Base-by-base conservation (phyloP, 2,888 invertebrate genomes). In the Thymelicus sylvestris region DNA sequence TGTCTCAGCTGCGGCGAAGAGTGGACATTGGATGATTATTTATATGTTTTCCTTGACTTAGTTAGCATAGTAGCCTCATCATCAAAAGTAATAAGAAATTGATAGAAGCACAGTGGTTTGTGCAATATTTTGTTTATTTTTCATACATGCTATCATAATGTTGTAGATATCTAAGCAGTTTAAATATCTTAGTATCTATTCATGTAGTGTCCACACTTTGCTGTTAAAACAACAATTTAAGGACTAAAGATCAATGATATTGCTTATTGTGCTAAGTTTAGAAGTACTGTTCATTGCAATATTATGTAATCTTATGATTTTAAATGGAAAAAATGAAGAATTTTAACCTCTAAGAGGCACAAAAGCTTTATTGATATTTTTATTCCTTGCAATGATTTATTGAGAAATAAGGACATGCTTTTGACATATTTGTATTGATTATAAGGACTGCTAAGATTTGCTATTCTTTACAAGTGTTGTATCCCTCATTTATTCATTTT, bases 371-470 rank as follows among this genome's bases (percentile, higher is more conserved):
- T 81, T 80, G 80, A 76, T 73, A 74, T 74, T 69, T 75, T 73
- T 82, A 80, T 81, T 84, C 83, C 84, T 82, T 70, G 70, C 70
- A 70, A 70, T 65, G 65, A 65, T 50, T 70, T 52, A 63, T 83
- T 80, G 78, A 78, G 77, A 81, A 81, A 78, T 87, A 87, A 84
- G 86, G 83, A 88, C 83, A 87, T 84, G 81, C 83, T 85, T 87
- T 85, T 87, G 81, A 84, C 84, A 81, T 69, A 83, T 84, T 87
- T 85, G 77, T 85, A 85, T 83, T 86, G 81, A 76, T 75, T 76
- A 68, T 88, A 89, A 90, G 91, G 87, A 92, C 86, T 90, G 87
- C 87, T 89, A 83, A 81, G 81, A 80, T 90, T 91, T 91, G 86
- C 89, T 91, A 87, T 86, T 85, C 79, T 90, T 87, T 89, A 89